Percentiles rank a stretch among this genome's conserved stretches.
Evolutionary conservation across 2,888 invertebrate species (phyloP).

Genomic region (Psylliodes chrysocephalus): DNA sequence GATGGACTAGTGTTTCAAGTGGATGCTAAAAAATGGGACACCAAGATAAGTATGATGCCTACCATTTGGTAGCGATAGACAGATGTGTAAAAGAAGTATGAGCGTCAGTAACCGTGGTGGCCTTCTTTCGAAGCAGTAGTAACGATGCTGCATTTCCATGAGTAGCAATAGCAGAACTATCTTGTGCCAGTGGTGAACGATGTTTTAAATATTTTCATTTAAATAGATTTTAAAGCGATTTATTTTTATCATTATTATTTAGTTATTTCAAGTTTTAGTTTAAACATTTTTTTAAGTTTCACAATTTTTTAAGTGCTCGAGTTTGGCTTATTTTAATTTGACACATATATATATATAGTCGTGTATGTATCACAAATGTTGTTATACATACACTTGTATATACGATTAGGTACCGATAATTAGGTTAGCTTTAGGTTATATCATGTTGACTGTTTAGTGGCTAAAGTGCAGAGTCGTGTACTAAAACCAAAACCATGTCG

Average conservation of each 20-base stretch:
- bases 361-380: conserved; percentile 18
- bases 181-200: conserved; percentile 60
- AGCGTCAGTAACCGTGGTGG: conserved; percentile 62
- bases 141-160: conserved; percentile 64
- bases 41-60: conserved; percentile 50
- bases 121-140: conserved; percentile 59
- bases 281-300: conserved; percentile 43
- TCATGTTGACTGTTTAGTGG: conserved; percentile 63
- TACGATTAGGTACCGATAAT: conserved; percentile 58
- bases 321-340: conserved; percentile 38
- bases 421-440: conserved; percentile 60
- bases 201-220: conserved; percentile 45
- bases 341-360: conserved; percentile 51
- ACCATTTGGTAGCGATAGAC: conserved; percentile 65
- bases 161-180: conserved; percentile 55
- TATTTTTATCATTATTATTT: conserved; percentile 44
- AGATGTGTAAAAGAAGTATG: conserved; percentile 64
- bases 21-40: conserved; percentile 39
- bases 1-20: conserved; percentile 28
- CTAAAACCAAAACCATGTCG: conserved; percentile 58
- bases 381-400: conserved; percentile 61
- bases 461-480: conserved; percentile 63
- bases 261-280: conserved; percentile 40
- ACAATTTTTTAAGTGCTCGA: conserved; percentile 43
- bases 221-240: conserved; percentile 40